Evolutionary conservation across 2,797 vertebrate species (phyloP), one percentile per base, ranked within the genome.

Genomic region (Helostoma temminkii): DNA sequence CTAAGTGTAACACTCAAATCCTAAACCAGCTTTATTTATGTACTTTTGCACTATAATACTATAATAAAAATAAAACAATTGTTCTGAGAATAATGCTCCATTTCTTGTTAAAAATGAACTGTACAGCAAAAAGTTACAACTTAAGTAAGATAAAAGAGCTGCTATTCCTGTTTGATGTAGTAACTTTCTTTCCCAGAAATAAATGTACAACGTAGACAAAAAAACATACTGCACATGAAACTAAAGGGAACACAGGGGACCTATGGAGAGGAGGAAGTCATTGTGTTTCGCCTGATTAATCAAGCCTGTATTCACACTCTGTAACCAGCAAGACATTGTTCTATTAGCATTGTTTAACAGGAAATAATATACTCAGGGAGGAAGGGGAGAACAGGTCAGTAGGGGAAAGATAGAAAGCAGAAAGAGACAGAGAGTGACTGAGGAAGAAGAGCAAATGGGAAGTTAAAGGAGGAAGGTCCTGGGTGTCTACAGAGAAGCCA

Each of bases 211-310:
- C 82, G 18, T 61, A 68, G 65, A 86, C 78, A 83, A 79, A 73
- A 39, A 64, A n/a, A 52, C 52, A 15, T 49, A 28, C 55, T 48
- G 18, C 48, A 59, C 21, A 47, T 34, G 9, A 47, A 83, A 66
- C 57, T 65, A 48, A 66, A 80, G 32, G 56, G 57, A 86, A 55
- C 82, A 85, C 78, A 28, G 15, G 85, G 87, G 80, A 85, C 66
- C 26, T 19, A 32, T 42, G 65, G 58, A n/a, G 26, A 70, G 30
- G 37, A 76, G 63, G 62, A 79, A 85, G 80, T 82, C 58, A 84
- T 84, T 86, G 81, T 86, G 77, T 58, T 81, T 77, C 26, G 47
- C 77, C 81, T 91, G 84, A 91, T 89, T 89, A 89, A 89, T 88
- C 83, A 83, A 83, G 63, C 19, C 59, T 8, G 43, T 28, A 59